phyloP scores from a whole-genome alignment of 2,113 vertebrate species.

The Paradoxurus hermaphroditus region DNA sequence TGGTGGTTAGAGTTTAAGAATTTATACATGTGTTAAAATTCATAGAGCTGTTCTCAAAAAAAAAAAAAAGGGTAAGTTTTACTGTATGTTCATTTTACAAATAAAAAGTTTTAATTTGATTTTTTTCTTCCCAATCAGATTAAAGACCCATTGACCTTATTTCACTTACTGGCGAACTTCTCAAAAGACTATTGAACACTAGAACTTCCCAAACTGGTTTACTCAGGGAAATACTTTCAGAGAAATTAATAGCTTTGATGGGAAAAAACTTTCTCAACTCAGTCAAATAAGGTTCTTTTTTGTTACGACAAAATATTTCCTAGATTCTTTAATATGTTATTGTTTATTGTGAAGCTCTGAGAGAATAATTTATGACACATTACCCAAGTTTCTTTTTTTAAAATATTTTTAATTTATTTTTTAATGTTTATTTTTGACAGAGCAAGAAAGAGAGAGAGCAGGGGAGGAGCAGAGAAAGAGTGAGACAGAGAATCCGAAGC shows the following conservation, averaged over 20 bases:
- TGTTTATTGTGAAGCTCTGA: not conserved
- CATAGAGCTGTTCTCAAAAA: not conserved
- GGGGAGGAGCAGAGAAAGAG: too few species aligned
- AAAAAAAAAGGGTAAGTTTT: not conserved
- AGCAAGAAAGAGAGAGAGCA: too few species aligned
- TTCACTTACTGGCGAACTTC: not conserved
- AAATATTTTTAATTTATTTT: too few species aligned
- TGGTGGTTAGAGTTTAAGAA: not conserved
- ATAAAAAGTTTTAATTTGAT: not conserved
- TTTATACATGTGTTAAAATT: not conserved
- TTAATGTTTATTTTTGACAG: too few species aligned
- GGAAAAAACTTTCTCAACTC: not conserved
- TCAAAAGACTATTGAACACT: not conserved
- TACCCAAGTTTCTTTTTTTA: not conserved
- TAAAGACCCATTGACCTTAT: not conserved
- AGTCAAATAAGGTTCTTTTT: not conserved
- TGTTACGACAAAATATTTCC: not conserved
- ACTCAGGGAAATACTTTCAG: not conserved
- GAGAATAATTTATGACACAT: not conserved
- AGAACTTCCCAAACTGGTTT: conserved; percentile 23
- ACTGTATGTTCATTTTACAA: not conserved
- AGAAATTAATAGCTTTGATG: not conserved
- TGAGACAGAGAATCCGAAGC: too few species aligned
- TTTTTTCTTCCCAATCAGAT: not conserved
- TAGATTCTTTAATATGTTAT: not conserved